phyloP scores from a whole-genome alignment of 2,888 invertebrate species.

The Lordiphosa fenestrarum region DNA sequence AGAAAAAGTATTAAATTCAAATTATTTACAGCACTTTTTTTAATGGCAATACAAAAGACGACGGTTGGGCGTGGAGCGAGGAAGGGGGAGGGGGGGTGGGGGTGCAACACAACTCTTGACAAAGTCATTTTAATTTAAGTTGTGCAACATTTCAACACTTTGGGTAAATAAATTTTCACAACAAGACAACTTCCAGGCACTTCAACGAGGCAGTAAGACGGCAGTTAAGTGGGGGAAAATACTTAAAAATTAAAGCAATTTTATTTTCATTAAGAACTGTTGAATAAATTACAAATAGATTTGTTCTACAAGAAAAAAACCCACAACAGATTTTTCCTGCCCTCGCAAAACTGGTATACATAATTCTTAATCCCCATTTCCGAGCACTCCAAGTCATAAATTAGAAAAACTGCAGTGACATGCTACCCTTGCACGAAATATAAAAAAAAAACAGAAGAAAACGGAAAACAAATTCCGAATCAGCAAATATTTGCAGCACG shows the following conservation, averaged over 20 bases:
- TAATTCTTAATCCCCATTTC: too few relatives aligned
- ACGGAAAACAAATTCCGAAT: conserved; percentile 40
- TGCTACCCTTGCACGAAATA: too few relatives aligned
- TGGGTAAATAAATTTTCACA: conserved; percentile 51
- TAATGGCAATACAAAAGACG: conserved; percentile 3
- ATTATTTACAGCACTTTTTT: conserved; percentile 26
- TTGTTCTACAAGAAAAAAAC: too few relatives aligned
- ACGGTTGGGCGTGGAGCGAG: conserved; percentile 10
- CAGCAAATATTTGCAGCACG: conserved; percentile 73
- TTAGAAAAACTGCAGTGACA: too few relatives aligned
- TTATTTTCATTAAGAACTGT: too few relatives aligned
- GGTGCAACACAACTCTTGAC: conserved; percentile 41
- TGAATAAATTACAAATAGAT: too few relatives aligned
- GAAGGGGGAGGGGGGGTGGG: not conserved
- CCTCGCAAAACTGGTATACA: too few relatives aligned
- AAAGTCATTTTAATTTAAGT: conserved; percentile 76
- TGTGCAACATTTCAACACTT: conserved; percentile 74
- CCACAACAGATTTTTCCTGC: too few relatives aligned
- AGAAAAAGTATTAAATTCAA: conserved; percentile 28
- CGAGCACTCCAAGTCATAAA: too few relatives aligned
- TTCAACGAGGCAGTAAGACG: conserved; percentile 14
- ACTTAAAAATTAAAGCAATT: not conserved
- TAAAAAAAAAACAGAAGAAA: too few relatives aligned
- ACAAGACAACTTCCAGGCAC: conserved; percentile 38
- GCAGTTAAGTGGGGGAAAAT: not conserved